Conservation (phyloP, 2,113 vertebrate genomes). For the Hippocampus guttulatus region DNA sequence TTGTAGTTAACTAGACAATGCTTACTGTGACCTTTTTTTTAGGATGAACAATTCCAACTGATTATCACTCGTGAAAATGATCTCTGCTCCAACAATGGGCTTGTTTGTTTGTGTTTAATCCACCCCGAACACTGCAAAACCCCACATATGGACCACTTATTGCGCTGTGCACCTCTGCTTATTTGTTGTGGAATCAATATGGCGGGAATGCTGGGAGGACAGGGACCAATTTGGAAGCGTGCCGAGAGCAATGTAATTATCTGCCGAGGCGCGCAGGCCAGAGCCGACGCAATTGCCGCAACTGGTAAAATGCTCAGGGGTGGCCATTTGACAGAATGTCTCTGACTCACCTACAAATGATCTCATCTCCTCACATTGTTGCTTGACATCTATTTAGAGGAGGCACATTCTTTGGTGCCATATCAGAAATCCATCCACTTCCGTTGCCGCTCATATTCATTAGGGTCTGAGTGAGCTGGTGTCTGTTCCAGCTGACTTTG, state of each 20-base stretch:
- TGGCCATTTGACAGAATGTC: slow-evolving; percentile 43
- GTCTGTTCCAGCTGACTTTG: too few relatives aligned
- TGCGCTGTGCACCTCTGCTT: slow-evolving; percentile 28
- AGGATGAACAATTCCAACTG: too few relatives aligned
- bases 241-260: slow-evolving; percentile 64
- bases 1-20: too few relatives aligned
- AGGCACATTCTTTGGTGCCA: slow-evolving; percentile 19
- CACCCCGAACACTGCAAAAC: background rate
- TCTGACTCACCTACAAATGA: slow-evolving; percentile 34
- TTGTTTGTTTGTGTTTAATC: slow-evolving; percentile 2
- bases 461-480: background rate
- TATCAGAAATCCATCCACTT: slow-evolving; percentile 14
- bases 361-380: slow-evolving; percentile 15
- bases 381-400: slow-evolving; percentile 19
- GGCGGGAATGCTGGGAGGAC: slow-evolving; percentile 38
- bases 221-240: slow-evolving; percentile 54
- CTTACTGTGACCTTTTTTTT: too few relatives aligned
- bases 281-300: slow-evolving; percentile 42
- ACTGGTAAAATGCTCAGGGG: slow-evolving; percentile 37
- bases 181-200: slow-evolving; percentile 57
- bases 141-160: slow-evolving; percentile 1
- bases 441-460: background rate
- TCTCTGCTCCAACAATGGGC: background rate
- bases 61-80: too few relatives aligned
- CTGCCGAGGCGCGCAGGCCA: slow-evolving; percentile 61